Base-by-base conservation (phyloP, 2,113 vertebrate genomes). In the Sigmodon hispidus region DNA sequence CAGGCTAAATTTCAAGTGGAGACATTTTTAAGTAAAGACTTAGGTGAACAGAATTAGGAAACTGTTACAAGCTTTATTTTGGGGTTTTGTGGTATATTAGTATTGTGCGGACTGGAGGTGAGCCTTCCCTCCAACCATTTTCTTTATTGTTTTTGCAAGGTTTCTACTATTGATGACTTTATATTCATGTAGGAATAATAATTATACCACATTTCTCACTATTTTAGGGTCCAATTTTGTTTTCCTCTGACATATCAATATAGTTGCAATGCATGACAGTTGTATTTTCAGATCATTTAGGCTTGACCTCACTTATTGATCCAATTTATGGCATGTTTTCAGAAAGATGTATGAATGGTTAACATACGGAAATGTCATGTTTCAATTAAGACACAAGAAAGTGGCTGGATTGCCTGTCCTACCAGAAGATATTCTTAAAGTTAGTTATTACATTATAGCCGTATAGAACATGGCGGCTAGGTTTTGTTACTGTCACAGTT, bases 291-390 rank as follows among this genome's bases (percentile, higher is more conserved):
- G 63, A n/a, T 95, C 79, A 94, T n/a, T 85, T 92, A 91, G 90
- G 29, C 73, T 96, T 95, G 91, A 93, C 96, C 90, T 94, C 95
- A 90, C 96, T 96, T 95, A 97, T 95, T 97, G 93, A 90, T 89
- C 90, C 89, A 95, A 95, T 96, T 95, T 97, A 59, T 96, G 96
- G 93, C 91, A 93, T 95, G 91, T 95, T 97, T 97, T 96, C 97
- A 97, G 95, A 97, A 96, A 97, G 65, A 86, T 89, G 77, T 93
- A 85, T 91, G 91, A 96, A 96, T 94, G 83, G 89, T 95, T 97
- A 96, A 67, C 0, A 1, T 87, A 93, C 84, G 95, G 94, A 90
- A 96, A 93, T 97, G 73, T 95, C 89, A 81, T 91, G 84, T 97
- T 95, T 22, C 72, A 90, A 52, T 97, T 87, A 97, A 1, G 34